Conservation (phyloP, 2,113 vertebrate genomes). For the Lepisosteus osseus region DNA sequence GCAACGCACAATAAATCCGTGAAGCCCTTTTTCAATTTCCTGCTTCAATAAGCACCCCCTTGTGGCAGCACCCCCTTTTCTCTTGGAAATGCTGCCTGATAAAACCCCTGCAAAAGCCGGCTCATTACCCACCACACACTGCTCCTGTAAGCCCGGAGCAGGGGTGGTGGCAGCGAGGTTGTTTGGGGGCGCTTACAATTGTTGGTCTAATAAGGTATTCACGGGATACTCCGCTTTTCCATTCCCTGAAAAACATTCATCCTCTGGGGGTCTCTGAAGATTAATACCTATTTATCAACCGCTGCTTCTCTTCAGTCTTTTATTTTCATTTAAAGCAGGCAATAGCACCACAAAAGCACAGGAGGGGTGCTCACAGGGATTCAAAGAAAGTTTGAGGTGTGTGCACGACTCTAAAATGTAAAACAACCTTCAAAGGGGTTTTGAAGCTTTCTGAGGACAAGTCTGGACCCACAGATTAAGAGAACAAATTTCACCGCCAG, state of each 20-base stretch:
- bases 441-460: not conserved
- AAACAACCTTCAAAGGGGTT: constrained; percentile 6
- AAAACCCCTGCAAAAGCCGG: not conserved
- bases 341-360: not conserved
- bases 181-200: not conserved
- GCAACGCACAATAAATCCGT: constrained; percentile 25
- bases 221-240: not conserved
- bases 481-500: not conserved
- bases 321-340: constrained; percentile 8
- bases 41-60: constrained; percentile 38
- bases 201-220: not conserved
- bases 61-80: constrained; percentile 11
- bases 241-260: constrained; percentile 13
- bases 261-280: constrained; percentile 12
- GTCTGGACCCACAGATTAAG: too few species aligned
- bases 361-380: not conserved
- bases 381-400: not conserved
- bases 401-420: not conserved
- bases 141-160: not conserved
- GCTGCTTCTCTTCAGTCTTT: not conserved
- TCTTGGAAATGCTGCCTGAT: constrained; percentile 20
- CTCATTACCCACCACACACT: constrained; percentile 1
- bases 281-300: constrained; percentile 15
- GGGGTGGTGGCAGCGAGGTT: not conserved
- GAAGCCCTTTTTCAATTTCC: constrained; percentile 42